These are phyloP conservation scores for Mycetomoellerius zeteki DNA, from an alignment of 1,140 invertebrate species.

Conservation along the genomic window DNA sequence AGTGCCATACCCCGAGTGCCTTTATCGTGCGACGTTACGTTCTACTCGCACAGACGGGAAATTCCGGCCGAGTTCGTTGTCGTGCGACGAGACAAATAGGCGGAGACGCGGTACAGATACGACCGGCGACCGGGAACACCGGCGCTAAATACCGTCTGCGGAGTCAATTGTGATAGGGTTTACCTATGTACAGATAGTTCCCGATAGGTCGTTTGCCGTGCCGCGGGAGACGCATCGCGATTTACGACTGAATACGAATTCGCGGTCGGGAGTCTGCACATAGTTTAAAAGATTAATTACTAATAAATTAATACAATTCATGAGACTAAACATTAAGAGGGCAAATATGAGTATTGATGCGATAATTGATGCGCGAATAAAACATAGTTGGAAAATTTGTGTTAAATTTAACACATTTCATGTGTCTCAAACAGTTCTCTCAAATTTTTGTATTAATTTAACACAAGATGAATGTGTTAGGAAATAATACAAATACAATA, in stretches of 20 bases:
- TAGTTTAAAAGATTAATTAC: not conserved
- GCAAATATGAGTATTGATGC: too few relatives aligned
- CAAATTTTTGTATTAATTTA: too few relatives aligned
- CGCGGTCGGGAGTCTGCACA: not conserved
- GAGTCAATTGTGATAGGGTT: constrained; percentile 46
- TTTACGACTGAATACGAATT: not conserved
- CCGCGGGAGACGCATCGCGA: not conserved
- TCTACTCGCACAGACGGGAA: constrained; percentile 54
- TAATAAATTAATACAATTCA: too few relatives aligned
- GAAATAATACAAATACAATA: too few relatives aligned
- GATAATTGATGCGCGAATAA: too few relatives aligned
- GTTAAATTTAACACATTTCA: too few relatives aligned
- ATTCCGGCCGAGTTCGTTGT: constrained; percentile 62
- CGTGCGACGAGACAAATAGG: constrained; percentile 60
- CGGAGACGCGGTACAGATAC: constrained; percentile 67
- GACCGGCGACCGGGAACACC: constrained; percentile 34
- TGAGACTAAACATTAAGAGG: too few relatives aligned
- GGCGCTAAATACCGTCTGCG: constrained; percentile 35
- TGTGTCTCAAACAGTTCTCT: too few relatives aligned
- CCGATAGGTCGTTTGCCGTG: not conserved
- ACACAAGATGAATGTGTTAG: too few relatives aligned
- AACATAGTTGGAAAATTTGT: too few relatives aligned
- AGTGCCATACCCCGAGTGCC: constrained; percentile 64
- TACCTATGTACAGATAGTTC: constrained; percentile 49
- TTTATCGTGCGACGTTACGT: constrained; percentile 63